Conservation (phyloP, 2,888 invertebrate species). For the Chrysolina oricalcia region DNA sequence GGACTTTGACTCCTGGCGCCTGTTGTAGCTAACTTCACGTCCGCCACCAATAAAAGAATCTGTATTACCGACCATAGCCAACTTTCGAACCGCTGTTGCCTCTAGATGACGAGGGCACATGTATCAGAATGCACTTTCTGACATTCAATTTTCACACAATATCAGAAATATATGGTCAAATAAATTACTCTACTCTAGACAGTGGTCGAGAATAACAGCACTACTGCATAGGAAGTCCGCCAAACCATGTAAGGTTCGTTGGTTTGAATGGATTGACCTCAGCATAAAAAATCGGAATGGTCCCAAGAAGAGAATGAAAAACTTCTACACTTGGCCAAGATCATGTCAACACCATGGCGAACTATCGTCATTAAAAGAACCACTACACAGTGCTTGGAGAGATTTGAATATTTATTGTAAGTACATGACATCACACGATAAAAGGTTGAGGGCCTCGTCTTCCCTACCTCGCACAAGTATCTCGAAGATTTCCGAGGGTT, state of each 20-base stretch:
- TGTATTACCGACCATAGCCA: too few relatives aligned
- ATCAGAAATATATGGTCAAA: slow-evolving; percentile 99
- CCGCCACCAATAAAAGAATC: too few relatives aligned
- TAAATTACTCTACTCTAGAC: too few relatives aligned
- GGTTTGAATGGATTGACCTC: slow-evolving; percentile 99
- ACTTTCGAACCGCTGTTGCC: too few relatives aligned
- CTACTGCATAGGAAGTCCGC: slow-evolving; percentile 98
- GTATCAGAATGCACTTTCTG: too few relatives aligned
- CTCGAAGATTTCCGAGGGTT: too few relatives aligned
- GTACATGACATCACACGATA: too few relatives aligned
- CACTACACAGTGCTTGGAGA: slow-evolving; percentile 97
- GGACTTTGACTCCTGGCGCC: too few relatives aligned
- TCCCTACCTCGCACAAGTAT: too few relatives aligned
- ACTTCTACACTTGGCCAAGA: slow-evolving; percentile 95
- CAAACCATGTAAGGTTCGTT: slow-evolving; percentile 99
- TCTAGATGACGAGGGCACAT: too few relatives aligned
- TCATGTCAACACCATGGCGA: slow-evolving; percentile 99
- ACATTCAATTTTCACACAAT: slow-evolving; percentile 99
- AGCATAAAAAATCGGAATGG: slow-evolving; percentile 99
- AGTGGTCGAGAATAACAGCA: slow-evolving; percentile 99
- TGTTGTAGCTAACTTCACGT: too few relatives aligned
- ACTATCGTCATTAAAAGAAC: slow-evolving; percentile 99
- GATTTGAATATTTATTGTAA: slow-evolving; percentile 96
- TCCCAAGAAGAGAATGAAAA: slow-evolving; percentile 99
- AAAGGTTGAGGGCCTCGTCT: too few relatives aligned